phyloP scores from a whole-genome alignment of 2,797 vertebrate species.

The Chelon auratus region DNA sequence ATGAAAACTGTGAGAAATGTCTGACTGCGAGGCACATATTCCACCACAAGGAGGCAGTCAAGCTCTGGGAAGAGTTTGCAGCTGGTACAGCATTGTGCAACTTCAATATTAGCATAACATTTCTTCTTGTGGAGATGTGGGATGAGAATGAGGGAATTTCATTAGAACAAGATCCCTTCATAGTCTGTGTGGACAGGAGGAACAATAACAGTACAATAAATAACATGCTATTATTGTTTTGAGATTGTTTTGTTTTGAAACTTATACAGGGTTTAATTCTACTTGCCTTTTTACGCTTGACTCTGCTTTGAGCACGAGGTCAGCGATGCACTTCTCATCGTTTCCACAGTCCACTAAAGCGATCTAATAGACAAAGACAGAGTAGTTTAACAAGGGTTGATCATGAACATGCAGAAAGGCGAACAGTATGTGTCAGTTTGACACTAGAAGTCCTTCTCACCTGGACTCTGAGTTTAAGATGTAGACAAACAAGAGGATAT shows the following conservation, averaged over 20 bases:
- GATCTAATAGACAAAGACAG: conserved; percentile 68
- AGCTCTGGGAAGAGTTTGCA: not conserved
- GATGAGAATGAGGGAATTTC: not conserved
- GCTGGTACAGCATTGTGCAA: not conserved
- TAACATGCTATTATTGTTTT: not conserved
- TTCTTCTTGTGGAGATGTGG: not conserved
- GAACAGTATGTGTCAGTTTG: too few relatives aligned
- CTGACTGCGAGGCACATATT: conserved; percentile 25
- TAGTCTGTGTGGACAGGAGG: not conserved
- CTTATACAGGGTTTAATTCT: not conserved
- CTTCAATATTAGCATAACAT: not conserved
- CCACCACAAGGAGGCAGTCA: conserved; percentile 65
- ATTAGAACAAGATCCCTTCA: not conserved
- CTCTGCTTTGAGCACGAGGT: conserved; percentile 87
- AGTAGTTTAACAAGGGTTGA: not conserved
- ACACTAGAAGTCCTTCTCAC: too few relatives aligned
- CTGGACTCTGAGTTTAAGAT: too few relatives aligned
- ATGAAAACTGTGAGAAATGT: not conserved
- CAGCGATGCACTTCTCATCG: conserved; percentile 89
- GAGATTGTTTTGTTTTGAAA: not conserved
- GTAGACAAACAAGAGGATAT: too few relatives aligned
- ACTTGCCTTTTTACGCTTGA: conserved; percentile 82
- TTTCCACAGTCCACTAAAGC: conserved; percentile 91
- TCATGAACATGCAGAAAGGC: too few relatives aligned
- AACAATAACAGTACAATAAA: not conserved